These are phyloP conservation scores for Isurus oxyrinchus DNA, from an alignment of 2,113 vertebrate genomes.

Conservation along the genomic window DNA sequence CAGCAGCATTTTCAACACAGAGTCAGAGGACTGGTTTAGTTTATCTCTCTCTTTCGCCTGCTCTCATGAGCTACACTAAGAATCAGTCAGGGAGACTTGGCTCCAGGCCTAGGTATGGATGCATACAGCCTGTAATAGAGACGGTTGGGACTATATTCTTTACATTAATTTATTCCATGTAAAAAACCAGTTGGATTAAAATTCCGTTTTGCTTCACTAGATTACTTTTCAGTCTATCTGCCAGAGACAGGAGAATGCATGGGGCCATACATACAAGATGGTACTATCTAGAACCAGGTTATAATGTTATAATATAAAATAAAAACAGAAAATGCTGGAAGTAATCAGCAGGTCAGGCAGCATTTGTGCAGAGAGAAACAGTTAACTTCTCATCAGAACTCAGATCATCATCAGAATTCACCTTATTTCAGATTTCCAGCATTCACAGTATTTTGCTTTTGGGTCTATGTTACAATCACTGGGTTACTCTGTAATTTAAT, in stretches of 20 bases:
- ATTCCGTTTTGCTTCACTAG: not conserved
- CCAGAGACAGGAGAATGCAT: not conserved
- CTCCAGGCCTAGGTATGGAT: not conserved
- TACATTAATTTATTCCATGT: not conserved
- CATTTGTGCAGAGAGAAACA: no score
- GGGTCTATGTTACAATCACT: no score
- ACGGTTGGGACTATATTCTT: not conserved
- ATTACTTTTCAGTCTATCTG: not conserved
- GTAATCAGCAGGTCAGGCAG: no score
- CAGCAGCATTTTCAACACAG: not conserved
- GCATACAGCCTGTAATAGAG: no score
- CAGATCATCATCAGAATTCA: no score
- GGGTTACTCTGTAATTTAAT: no score
- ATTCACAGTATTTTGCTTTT: no score
- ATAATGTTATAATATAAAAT: no score
- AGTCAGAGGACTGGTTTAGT: not conserved
- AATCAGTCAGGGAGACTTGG: not conserved
- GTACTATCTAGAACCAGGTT: not conserved
- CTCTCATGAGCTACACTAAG: not conserved
- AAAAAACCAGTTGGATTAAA: not conserved
- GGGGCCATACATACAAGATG: not conserved
- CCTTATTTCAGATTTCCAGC: no score
- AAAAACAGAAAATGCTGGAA: no score
- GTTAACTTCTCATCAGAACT: no score
- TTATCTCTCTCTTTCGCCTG: not conserved